These are phyloP conservation scores for Siniperca undulata DNA, from an alignment of 2,797 vertebrate genomes.

Conservation along the genomic window DNA sequence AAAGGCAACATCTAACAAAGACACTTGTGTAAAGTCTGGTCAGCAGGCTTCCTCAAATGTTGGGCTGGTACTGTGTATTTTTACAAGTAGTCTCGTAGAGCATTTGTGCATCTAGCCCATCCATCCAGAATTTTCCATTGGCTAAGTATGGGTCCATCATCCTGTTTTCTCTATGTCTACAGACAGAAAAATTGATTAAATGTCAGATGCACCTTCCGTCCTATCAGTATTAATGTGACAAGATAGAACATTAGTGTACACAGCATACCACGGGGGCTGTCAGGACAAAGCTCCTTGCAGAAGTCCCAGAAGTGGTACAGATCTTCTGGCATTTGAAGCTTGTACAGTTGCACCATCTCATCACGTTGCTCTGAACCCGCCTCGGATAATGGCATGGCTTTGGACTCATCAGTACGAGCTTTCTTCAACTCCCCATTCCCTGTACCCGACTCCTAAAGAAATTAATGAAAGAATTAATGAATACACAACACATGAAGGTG, in stretches of 20 bases:
- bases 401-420: conserved; percentile 66
- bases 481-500: no score
- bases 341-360: conserved; percentile 89
- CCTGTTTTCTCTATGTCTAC: background rate
- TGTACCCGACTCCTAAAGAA: conserved; percentile 73
- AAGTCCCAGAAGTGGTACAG: conserved; percentile 96
- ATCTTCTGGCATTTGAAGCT: conserved; percentile 92
- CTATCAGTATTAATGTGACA: background rate
- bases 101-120: conserved; percentile 3
- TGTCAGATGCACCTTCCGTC: conserved; percentile 17
- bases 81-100: background rate
- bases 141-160: background rate
- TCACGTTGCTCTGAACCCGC: conserved; percentile 79
- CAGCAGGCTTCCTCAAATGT: background rate
- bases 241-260: background rate
- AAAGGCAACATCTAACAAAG: background rate
- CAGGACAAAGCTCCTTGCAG: conserved; percentile 88
- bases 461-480: background rate
- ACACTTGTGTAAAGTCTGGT: background rate
- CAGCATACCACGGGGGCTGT: conserved; percentile 88
- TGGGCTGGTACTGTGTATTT: background rate
- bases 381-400: conserved; percentile 43
- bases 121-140: background rate
- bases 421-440: conserved; percentile 84
- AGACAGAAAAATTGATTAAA: conserved; percentile 26